Conservation (phyloP, 2,888 invertebrate species). For the Pseudolycoriella hygida region DNA sequence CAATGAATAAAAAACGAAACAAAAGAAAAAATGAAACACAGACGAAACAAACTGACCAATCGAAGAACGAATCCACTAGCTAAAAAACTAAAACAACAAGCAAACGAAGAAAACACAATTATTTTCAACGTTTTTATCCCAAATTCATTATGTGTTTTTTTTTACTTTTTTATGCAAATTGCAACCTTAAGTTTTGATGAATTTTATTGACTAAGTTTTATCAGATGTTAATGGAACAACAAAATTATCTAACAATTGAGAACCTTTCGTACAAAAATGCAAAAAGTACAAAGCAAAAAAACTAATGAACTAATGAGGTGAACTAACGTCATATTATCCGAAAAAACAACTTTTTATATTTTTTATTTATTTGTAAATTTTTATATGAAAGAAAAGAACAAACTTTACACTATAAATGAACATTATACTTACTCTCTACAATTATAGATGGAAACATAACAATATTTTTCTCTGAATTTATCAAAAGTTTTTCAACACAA, state of each 20-base stretch:
- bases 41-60: background rate
- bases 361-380: background rate
- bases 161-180: slow-evolving; percentile 2
- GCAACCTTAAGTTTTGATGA: too few species aligned
- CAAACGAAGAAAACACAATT: slow-evolving; percentile 10
- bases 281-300: slow-evolving; percentile 10
- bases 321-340: slow-evolving; percentile 2
- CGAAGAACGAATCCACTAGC: background rate
- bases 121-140: slow-evolving; percentile 12
- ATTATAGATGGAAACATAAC: too few species aligned
- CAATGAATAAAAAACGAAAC: slow-evolving; percentile 11
- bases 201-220: too few species aligned
- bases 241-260: slow-evolving; percentile 5
- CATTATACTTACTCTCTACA: too few species aligned
- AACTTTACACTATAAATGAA: too few species aligned
- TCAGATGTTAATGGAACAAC: background rate
- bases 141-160: slow-evolving; percentile 9
- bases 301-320: slow-evolving; percentile 4
- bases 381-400: background rate
- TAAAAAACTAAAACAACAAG: too few species aligned
- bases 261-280: slow-evolving; percentile 12
- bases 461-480: too few species aligned
- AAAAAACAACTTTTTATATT: background rate
- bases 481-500: too few species aligned
- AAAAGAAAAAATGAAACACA: slow-evolving; percentile 1